Base-by-base conservation (phyloP, 2,113 vertebrate species). In the Hiodon tergisus region DNA sequence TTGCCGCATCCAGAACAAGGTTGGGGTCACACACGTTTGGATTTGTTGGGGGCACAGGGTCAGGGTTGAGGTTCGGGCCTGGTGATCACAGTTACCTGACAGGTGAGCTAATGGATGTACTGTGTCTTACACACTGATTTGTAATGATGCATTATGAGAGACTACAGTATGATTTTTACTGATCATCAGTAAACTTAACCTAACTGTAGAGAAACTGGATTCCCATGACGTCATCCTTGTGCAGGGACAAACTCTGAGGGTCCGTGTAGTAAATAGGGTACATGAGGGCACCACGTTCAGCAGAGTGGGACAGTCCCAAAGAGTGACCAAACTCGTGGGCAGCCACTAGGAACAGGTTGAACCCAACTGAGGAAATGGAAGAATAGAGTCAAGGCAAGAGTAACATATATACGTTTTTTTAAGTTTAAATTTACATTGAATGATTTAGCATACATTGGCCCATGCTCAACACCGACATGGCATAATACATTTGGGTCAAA, bases 311-410 rank as follows among this genome's bases (percentile, higher is more conserved):
- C 46, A 99, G 88, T 11, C 96, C 97, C 80, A 99, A 75, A 0
- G 96, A 92, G 81, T 99, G 96, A 57, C 97, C 97, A 68, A 99
- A 93, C 82, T 99, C 97, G 80, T 99, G 97, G 72, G 96, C 96
- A 66, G 94, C 85, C 51, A 99, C 95, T 62, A 96, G 67, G 85
- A 98, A 96, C 75, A 98, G 87, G 70, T 93, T 90, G 63, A 92
- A 92, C 2, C 91, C 97, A 98, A 31, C 31, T 31, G 52, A 9
- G 67, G 51, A 47, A 8, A 47, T 73, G 67, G 65, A 9, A 73
- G 6, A 73, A 4, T 57, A 6, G 31, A 10, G 47, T 17, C 47
- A 52, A 52, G 3, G 14, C 6, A 17, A 48, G 6, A 58, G 13
- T 47, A 4, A 8, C 31, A 31, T 31, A 31, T 2, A 2, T 31